Evolutionary conservation across 2,888 invertebrate species (phyloP).

Genomic region (Parnassius apollo): DNA sequence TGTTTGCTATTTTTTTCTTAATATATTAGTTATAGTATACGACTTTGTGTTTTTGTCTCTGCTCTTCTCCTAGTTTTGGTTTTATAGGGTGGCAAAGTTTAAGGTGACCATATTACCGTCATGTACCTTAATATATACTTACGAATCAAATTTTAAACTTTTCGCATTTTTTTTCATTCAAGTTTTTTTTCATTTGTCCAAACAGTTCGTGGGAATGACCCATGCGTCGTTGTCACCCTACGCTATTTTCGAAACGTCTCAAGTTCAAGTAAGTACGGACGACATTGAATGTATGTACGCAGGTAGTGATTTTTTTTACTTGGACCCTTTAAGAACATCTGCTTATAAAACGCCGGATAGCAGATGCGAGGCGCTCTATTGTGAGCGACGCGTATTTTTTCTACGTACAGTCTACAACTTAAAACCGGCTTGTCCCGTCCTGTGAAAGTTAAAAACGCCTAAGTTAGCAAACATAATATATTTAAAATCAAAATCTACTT

Average conservation of each 20-base stretch:
- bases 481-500: too few relatives aligned
- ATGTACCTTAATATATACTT: too few relatives aligned
- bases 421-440: not conserved
- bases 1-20: too few relatives aligned
- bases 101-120: too few relatives aligned
- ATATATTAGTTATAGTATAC: too few relatives aligned
- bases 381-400: constrained; percentile 49
- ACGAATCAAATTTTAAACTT: too few relatives aligned
- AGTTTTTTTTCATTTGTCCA: not conserved
- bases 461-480: too few relatives aligned
- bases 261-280: constrained; percentile 54
- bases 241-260: constrained; percentile 39
- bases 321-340: constrained; percentile 55
- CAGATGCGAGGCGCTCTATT: constrained; percentile 67
- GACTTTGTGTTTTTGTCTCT: too few relatives aligned
- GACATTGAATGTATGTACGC: constrained; percentile 48
- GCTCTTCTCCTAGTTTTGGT: too few relatives aligned
- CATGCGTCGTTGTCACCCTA: constrained; percentile 39
- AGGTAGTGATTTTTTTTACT: constrained; percentile 66
- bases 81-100: too few relatives aligned
- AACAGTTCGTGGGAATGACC: constrained; percentile 32
- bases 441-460: too few relatives aligned
- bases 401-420: constrained; percentile 21
- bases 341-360: constrained; percentile 59
- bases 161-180: not conserved